These are phyloP conservation scores for Alauda arvensis DNA, from an alignment of 2,797 vertebrate genomes.

Conservation along the genomic window DNA sequence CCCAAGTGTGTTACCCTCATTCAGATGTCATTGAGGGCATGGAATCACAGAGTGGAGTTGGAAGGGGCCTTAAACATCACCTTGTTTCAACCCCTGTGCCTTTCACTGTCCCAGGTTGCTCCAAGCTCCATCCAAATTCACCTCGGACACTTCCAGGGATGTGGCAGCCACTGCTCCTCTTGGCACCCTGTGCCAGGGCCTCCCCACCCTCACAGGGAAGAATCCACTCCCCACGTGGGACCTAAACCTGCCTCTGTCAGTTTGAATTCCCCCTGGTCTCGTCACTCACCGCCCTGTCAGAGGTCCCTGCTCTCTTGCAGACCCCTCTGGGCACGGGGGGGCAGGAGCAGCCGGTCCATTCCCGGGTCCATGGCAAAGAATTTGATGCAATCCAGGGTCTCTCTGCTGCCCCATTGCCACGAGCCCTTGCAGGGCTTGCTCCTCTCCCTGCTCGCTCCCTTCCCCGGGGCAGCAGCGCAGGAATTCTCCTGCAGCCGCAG, in stretches of 20 bases:
- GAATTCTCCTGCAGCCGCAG: background rate
- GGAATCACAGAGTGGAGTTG: background rate
- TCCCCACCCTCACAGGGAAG: background rate
- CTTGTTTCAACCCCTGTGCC: background rate
- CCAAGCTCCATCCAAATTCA: background rate
- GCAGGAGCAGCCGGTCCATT: background rate
- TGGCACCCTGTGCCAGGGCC: background rate
- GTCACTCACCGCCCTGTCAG: background rate
- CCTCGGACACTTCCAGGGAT: background rate
- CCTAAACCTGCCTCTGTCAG: background rate
- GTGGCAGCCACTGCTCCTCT: background rate
- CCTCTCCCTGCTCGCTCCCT: accelerated
- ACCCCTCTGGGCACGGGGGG: background rate
- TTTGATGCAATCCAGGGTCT: background rate
- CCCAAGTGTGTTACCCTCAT: no score
- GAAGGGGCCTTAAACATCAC: background rate
- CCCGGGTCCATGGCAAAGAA: accelerated
- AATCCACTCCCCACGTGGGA: background rate
- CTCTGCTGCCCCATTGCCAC: background rate
- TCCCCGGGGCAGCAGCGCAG: background rate
- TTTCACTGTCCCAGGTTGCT: background rate
- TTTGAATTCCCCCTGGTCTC: background rate
- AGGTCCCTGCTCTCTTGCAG: background rate
- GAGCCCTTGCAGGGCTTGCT: background rate
- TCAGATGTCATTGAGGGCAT: background rate